phyloP scores from a whole-genome alignment of 2,113 vertebrate genomes.

The Protobothrops flavoviridis region DNA sequence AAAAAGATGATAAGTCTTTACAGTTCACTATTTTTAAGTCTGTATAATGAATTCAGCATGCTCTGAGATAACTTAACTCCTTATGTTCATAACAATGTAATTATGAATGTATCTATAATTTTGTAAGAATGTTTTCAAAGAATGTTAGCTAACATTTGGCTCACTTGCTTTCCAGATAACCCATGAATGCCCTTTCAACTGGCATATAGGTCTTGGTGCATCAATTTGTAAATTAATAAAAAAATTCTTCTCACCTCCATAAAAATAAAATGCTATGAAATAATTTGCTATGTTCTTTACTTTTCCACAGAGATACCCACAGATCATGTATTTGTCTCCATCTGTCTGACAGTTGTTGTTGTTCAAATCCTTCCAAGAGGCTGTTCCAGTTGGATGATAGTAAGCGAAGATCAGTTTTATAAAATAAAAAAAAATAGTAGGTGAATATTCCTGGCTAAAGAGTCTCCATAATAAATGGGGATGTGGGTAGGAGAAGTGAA shows the following conservation, averaged over 20 bases:
- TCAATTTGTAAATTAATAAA: not conserved
- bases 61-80: not conserved
- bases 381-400: not conserved
- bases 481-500: not conserved
- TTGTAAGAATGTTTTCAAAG: not conserved
- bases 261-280: not conserved
- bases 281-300: not conserved
- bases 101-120: not conserved
- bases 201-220: too few relatives aligned
- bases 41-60: not conserved
- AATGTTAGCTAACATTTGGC: too few relatives aligned
- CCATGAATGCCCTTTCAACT: too few relatives aligned
- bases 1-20: not conserved
- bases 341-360: not conserved
- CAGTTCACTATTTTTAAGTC: not conserved
- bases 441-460: not conserved
- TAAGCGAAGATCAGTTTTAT: not conserved
- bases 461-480: not conserved
- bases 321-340: not conserved
- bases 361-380: not conserved
- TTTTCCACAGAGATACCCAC: not conserved
- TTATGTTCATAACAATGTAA: not conserved
- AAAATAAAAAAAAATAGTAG: not conserved
- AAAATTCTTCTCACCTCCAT: not conserved
- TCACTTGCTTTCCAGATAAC: too few relatives aligned